Percentiles rank a stretch among this genome's conserved stretches.
Evolutionary conservation across 2,113 vertebrate genomes (phyloP).

Genomic region (Catagonus wagneri): DNA sequence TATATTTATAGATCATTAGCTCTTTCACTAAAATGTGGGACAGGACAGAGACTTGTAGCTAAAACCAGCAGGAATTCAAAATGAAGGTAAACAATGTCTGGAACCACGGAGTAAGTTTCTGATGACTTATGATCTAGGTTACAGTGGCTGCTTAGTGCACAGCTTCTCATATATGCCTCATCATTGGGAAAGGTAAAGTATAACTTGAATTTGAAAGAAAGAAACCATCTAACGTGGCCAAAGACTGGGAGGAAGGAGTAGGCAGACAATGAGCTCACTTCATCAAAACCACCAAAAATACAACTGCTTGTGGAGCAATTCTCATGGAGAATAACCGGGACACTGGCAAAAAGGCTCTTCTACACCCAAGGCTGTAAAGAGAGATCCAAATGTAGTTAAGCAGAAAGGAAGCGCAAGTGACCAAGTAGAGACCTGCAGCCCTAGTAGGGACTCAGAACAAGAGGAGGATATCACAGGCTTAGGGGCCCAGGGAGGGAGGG

Average conservation of each 20-base stretch:
- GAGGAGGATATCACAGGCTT: neutral
- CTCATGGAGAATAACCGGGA: neutral
- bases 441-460: neutral
- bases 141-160: neutral
- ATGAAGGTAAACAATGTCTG: constrained; percentile 11
- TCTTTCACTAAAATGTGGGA: constrained; percentile 38
- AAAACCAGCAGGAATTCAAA: constrained; percentile 47
- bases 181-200: neutral
- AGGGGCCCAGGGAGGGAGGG: neutral
- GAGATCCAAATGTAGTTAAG: neutral
- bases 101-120: constrained; percentile 16
- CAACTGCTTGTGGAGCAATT: accelerated
- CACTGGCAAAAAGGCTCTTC: neutral
- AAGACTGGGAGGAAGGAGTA: neutral
- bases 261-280: neutral
- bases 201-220: constrained; percentile 16
- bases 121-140: neutral
- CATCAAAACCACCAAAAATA: neutral
- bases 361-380: neutral
- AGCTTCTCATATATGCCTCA: neutral
- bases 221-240: neutral
- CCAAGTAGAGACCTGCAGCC: neutral
- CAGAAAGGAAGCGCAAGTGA: neutral
- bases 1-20: constrained; percentile 59
- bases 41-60: neutral